Evolutionary conservation across 2,113 vertebrate species (phyloP).

Genomic region (Psittacara wagleri): DNA sequence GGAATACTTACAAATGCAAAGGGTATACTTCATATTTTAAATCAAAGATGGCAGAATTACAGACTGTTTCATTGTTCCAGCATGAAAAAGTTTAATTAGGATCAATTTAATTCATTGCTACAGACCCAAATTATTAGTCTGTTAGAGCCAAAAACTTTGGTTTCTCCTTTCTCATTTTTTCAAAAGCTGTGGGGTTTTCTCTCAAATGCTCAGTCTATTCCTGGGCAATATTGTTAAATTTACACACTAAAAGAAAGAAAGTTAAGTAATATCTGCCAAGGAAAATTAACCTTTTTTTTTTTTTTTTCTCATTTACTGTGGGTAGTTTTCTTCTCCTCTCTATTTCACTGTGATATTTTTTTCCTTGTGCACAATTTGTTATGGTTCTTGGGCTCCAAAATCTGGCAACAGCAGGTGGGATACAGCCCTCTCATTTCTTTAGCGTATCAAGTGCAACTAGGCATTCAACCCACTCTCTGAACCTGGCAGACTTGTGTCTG

Average conservation of each 20-base stretch:
- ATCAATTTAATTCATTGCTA: constrained; percentile 34
- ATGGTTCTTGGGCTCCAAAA: neutral
- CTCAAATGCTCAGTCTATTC: neutral
- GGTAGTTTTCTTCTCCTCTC: neutral
- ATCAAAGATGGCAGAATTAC: neutral
- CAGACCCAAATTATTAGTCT: neutral
- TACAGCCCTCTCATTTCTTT: neutral
- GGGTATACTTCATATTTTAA: neutral
- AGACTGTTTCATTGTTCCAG: neutral
- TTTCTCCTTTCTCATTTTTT: neutral
- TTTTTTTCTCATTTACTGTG: neutral
- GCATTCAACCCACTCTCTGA: neutral
- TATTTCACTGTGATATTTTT: neutral
- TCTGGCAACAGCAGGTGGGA: neutral
- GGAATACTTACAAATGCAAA: neutral
- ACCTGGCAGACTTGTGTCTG: neutral
- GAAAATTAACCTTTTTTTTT: constrained; percentile 13
- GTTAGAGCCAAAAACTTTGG: neutral
- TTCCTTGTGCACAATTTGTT: neutral
- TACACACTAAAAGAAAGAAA: neutral
- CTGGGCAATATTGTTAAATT: constrained; percentile 4
- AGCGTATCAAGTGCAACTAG: neutral
- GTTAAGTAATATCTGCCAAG: neutral
- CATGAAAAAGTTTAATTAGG: constrained; percentile 13
- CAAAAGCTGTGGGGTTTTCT: neutral